These are phyloP conservation scores for Eleutherodactylus coqui DNA, from an alignment of 2,797 vertebrate genomes.

Conservation along the genomic window DNA sequence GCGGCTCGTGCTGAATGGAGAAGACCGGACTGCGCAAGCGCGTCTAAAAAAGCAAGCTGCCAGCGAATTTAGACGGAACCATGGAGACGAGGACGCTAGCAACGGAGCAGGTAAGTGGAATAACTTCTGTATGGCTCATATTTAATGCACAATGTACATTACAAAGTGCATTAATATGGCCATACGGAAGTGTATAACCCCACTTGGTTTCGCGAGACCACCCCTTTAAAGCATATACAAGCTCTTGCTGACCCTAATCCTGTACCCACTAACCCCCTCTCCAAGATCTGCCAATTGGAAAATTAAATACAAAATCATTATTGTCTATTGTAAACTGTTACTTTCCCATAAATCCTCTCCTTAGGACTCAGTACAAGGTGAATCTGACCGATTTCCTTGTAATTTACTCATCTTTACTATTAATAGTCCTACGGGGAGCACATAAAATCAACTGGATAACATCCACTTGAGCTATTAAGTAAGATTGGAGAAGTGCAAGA, in stretches of 20 bases:
- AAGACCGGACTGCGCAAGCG: too few species aligned
- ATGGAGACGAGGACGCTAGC: too few species aligned
- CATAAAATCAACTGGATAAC: conserved; percentile 46
- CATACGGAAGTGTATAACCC: too few species aligned
- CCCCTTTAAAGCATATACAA: too few species aligned
- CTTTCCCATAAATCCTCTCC: conserved; percentile 11
- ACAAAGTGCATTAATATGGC: too few species aligned
- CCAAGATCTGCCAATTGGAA: background rate
- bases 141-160: too few species aligned
- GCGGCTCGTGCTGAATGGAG: too few species aligned
- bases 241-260: background rate
- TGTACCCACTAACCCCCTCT: background rate
- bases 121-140: too few species aligned
- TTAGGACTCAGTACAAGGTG: conserved; percentile 43
- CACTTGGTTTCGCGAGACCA: background rate
- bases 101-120: too few species aligned
- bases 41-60: too few species aligned
- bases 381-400: conserved; percentile 46
- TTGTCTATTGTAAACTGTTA: background rate
- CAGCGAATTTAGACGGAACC: too few species aligned
- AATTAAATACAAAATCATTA: background rate
- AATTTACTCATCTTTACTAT: conserved; percentile 53
- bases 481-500: conserved; percentile 34
- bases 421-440: conserved; percentile 53
- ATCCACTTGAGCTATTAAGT: conserved; percentile 51